Evolutionary conservation across 2,113 vertebrate genomes (phyloP), one percentile per base, ranked within the genome.

Genomic region (Oryzias curvinotus): DNA sequence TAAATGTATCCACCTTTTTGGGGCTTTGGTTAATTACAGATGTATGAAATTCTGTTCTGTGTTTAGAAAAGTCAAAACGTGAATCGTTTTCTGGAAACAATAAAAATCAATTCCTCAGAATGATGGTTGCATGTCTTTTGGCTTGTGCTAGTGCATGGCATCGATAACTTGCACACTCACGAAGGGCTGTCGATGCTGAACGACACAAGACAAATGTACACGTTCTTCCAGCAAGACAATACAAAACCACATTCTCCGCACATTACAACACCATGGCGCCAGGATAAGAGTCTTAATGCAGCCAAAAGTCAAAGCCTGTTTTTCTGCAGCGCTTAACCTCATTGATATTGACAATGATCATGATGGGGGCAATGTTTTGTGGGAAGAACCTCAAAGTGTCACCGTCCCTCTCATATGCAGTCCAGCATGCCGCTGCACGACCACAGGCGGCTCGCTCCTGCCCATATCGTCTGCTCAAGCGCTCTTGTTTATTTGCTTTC

Each of bases 401-500:
- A 57, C 59, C 57, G 51, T 70, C 62, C 63, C 21, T 80, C 63
- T 62, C 65, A 58, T 55, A 62, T 58, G 55, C 19, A 53, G 53
- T 64, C 44, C 66, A 50, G 68, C 74, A 64, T 69, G 70, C 77
- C 13, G 70, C 76, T 67, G 59, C 62, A 16, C 64, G 1, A 73
- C 78, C 73, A 43, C 77, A 81, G 74, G 57, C 78, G 18, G 71
- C 78, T 56, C n/a, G 57, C 44, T 47, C 71, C 67, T 75, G 61
- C 83, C 78, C 69, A 71, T 77, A 78, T 85, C 73, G 85, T 88
- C 85, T 77, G 53, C 77, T 71, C 65, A 80, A 78, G 75, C 83
- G 81, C 83, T 79, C 71, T 75, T 83, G 82, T 87, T 89, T 90
- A 85, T 90, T 88, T 87, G 74, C 71, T 70, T 85, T 84, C 63